A percentile compares a stretch with the other conserved stretches of the same genome.
Evolutionary conservation across 2,888 invertebrate genomes (phyloP).

Genomic region (Agrotis puta): DNA sequence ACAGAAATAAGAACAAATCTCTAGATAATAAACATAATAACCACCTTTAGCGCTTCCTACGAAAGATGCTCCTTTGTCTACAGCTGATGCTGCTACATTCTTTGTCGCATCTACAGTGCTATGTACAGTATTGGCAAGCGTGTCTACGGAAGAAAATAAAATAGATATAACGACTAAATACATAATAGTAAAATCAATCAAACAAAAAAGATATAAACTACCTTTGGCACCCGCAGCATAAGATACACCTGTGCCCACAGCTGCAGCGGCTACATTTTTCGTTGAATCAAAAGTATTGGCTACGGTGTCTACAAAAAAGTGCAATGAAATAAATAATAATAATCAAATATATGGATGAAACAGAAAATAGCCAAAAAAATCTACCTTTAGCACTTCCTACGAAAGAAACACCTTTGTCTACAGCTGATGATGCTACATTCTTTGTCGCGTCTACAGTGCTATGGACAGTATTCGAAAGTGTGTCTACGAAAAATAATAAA

Average conservation of each 20-base stretch:
- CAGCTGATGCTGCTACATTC: constrained; percentile 74
- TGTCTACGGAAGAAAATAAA: constrained; percentile 48
- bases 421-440: constrained; percentile 75
- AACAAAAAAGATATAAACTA: constrained; percentile 42
- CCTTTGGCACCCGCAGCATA: constrained; percentile 76
- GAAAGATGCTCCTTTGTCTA: constrained; percentile 73
- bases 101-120: constrained; percentile 80
- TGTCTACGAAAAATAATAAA: constrained; percentile 49
- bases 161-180: neutral
- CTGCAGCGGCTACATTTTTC: constrained; percentile 53
- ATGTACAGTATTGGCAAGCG: constrained; percentile 72
- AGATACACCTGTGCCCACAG: constrained; percentile 75
- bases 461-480: constrained; percentile 72
- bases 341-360: neutral
- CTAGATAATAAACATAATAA: neutral
- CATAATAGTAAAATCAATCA: constrained; percentile 6
- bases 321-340: constrained; percentile 9
- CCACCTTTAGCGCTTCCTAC: constrained; percentile 77
- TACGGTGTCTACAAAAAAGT: constrained; percentile 74
- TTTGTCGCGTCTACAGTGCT: constrained; percentile 80
- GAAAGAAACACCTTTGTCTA: constrained; percentile 74
- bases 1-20: neutral
- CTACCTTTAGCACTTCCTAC: constrained; percentile 77
- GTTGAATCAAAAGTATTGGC: constrained; percentile 72
- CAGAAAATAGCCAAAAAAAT: neutral